Conservation (phyloP, 2,888 invertebrate genomes). For the Phortica okadai region DNA sequence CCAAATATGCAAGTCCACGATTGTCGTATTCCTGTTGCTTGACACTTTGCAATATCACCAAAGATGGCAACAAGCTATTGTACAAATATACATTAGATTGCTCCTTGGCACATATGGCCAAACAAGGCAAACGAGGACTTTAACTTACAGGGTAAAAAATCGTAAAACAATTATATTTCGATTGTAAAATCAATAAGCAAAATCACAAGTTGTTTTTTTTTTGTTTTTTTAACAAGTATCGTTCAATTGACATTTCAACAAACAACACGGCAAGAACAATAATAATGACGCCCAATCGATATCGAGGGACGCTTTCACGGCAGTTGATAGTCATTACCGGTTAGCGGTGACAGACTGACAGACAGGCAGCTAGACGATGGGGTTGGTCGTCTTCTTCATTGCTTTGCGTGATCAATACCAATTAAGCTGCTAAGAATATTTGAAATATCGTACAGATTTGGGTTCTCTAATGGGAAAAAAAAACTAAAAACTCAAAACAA, state of each 20-base stretch:
- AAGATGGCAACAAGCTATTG: neutral
- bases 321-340: too few relatives aligned
- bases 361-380: neutral
- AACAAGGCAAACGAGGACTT: neutral
- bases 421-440: neutral
- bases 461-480: too few relatives aligned
- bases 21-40: neutral
- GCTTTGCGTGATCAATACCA: constrained; percentile 12
- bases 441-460: too few relatives aligned
- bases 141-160: neutral
- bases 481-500: too few relatives aligned
- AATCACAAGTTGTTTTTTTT: constrained; percentile 46
- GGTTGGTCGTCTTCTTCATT: constrained; percentile 7
- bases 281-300: too few relatives aligned
- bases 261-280: too few relatives aligned
- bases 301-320: too few relatives aligned
- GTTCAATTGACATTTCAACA: too few relatives aligned
- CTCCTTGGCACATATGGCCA: too few relatives aligned
- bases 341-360: too few relatives aligned
- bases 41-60: neutral
- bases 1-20: neutral
- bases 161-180: neutral
- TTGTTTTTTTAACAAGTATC: too few relatives aligned
- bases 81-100: neutral
- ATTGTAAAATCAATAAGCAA: constrained; percentile 7